These are phyloP conservation scores for Centropus bengalensis DNA, from an alignment of 2,113 vertebrate genomes.

Conservation along the genomic window DNA sequence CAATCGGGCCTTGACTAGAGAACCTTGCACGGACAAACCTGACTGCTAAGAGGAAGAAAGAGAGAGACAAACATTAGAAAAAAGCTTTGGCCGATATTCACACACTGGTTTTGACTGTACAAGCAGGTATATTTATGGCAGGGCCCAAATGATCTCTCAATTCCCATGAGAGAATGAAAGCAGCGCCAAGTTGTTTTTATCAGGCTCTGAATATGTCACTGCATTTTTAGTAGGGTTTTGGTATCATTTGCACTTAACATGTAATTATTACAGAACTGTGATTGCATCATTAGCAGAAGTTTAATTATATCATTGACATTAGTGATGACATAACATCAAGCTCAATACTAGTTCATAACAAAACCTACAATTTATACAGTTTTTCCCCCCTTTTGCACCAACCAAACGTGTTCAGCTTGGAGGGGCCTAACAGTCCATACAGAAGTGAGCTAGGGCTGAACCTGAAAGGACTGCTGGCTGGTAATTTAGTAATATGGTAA, in stretches of 20 bases:
- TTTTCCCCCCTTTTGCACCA: slow-evolving; percentile 50
- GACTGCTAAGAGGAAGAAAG: not conserved
- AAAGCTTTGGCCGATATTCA: not conserved
- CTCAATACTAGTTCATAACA: slow-evolving; percentile 42
- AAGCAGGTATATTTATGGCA: slow-evolving; percentile 28
- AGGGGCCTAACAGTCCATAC: slow-evolving; percentile 45
- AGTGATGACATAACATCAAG: slow-evolving; percentile 66
- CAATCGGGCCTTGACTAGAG: not conserved
- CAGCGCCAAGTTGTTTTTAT: slow-evolving; percentile 19
- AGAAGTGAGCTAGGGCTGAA: slow-evolving; percentile 52
- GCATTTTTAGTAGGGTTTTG: slow-evolving; percentile 58
- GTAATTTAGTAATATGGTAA: slow-evolving; percentile 63
- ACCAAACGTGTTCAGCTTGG: slow-evolving; percentile 25
- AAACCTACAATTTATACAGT: slow-evolving; percentile 51
- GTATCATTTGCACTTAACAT: slow-evolving; percentile 41
- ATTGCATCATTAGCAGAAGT: slow-evolving; percentile 60
- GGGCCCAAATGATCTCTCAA: slow-evolving; percentile 27
- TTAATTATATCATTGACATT: slow-evolving; percentile 71
- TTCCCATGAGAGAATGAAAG: not conserved
- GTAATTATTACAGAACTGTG: slow-evolving; percentile 57
- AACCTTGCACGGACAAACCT: not conserved
- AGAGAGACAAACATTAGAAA: not conserved
- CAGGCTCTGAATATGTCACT: slow-evolving; percentile 30
- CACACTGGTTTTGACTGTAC: not conserved
- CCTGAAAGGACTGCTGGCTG: slow-evolving; percentile 62